Conservation (phyloP, 2,797 vertebrate species). For the Gymnopithys bicolor region DNA sequence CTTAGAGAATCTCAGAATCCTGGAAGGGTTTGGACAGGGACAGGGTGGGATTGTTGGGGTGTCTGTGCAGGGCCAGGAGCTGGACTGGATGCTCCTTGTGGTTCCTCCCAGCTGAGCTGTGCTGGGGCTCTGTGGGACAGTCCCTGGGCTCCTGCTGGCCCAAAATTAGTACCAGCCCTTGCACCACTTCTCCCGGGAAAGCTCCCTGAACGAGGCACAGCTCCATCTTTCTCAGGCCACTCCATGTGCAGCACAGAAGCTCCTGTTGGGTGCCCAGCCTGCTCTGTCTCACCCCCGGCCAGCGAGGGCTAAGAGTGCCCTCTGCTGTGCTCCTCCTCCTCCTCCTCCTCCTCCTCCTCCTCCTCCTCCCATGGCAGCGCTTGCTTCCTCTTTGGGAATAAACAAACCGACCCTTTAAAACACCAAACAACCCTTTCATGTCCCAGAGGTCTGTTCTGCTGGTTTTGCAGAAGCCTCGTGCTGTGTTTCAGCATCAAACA, state of each 20-base stretch:
- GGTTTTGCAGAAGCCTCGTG: background rate
- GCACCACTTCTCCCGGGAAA: background rate
- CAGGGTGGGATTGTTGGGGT: background rate
- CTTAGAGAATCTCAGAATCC: background rate
- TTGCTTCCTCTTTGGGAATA: background rate
- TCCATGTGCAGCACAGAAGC: background rate
- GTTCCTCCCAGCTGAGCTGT: background rate
- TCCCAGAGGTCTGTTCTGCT: background rate
- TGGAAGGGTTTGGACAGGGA: background rate
- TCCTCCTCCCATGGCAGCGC: no score
- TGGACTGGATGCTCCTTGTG: background rate
- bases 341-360: no score
- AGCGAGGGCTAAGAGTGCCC: slow-evolving; percentile 26
- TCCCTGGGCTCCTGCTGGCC: fast-evolving
- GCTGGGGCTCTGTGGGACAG: background rate
- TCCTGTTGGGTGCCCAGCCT: background rate
- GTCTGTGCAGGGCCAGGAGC: background rate
- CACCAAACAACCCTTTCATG: background rate
- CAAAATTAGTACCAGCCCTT: background rate
- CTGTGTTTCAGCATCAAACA: background rate
- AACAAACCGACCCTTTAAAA: background rate
- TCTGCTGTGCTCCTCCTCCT: background rate
- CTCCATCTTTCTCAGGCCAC: background rate
- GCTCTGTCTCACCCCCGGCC: background rate
- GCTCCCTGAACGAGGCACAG: background rate